A percentile compares a stretch with the other conserved stretches of the same genome.
Evolutionary conservation across 53 echinoderm and acorn worm species (phyloP).

Genomic region (Pentamera pediparva): DNA sequence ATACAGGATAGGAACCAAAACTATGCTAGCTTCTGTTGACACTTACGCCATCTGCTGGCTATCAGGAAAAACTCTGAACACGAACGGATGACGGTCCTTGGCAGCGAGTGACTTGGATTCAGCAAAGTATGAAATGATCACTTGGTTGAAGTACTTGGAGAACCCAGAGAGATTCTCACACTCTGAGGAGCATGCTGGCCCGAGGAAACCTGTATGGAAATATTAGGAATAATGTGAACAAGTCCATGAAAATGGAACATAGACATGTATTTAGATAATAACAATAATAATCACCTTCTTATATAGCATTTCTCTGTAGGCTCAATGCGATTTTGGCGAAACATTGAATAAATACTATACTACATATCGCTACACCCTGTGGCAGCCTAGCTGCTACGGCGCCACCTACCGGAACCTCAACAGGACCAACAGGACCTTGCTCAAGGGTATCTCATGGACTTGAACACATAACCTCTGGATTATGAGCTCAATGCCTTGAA

Average conservation of each 20-base stretch:
- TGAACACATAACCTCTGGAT: too few relatives aligned
- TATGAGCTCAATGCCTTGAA: too few relatives aligned
- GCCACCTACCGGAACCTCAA: too few relatives aligned
- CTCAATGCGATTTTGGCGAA: too few relatives aligned
- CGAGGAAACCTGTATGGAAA: slow-evolving; percentile 58
- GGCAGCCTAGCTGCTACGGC: too few relatives aligned
- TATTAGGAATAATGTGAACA: not conserved
- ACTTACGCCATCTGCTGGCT: slow-evolving; percentile 71
- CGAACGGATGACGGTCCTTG: slow-evolving; percentile 61
- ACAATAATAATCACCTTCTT: too few relatives aligned
- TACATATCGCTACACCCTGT: too few relatives aligned
- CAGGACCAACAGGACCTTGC: too few relatives aligned
- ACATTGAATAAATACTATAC: too few relatives aligned
- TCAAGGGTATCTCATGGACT: too few relatives aligned
- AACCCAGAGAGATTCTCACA: slow-evolving; percentile 66
- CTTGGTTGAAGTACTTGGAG: slow-evolving; percentile 68
- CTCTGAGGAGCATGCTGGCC: slow-evolving; percentile 70
- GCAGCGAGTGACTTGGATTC: slow-evolving; percentile 63
- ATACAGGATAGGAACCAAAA: not conserved
- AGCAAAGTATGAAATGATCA: slow-evolving; percentile 73
- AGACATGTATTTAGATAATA: not conserved
- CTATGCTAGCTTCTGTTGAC: not conserved
- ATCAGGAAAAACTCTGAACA: slow-evolving; percentile 64
- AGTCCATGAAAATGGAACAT: not conserved
- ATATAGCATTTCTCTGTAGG: too few relatives aligned